Evolutionary conservation across 2,888 invertebrate species (phyloP).

Genomic region (Drosophila recens): DNA sequence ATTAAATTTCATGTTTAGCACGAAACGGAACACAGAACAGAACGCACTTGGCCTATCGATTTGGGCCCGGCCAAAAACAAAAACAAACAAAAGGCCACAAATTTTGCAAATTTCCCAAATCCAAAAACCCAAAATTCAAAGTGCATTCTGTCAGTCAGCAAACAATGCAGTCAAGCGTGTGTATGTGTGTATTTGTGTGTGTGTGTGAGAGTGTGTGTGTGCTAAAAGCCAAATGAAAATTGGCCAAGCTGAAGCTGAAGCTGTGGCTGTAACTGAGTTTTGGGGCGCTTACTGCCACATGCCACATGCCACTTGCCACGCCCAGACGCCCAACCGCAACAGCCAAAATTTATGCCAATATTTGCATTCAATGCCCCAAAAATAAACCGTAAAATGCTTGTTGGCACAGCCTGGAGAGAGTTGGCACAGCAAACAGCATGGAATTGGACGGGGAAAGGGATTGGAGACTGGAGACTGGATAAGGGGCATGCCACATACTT

Average conservation of each 20-base stretch:
- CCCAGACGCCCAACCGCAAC: constrained; percentile 59
- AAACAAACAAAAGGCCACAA: constrained; percentile 21
- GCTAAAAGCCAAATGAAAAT: constrained; percentile 61
- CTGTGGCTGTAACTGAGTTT: constrained; percentile 35
- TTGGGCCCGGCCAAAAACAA: constrained; percentile 21
- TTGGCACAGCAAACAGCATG: constrained; percentile 24
- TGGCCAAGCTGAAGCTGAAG: constrained; percentile 47
- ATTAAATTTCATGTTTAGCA: constrained; percentile 18
- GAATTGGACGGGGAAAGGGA: neutral
- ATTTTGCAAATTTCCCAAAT: constrained; percentile 31
- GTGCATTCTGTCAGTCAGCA: constrained; percentile 61
- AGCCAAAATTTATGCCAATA: constrained; percentile 78
- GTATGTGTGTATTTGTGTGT: constrained; percentile 12
- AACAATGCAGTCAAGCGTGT: constrained; percentile 52
- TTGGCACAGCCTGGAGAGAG: constrained; percentile 47
- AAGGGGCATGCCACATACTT: constrained; percentile 18
- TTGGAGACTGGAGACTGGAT: neutral
- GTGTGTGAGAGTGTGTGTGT: constrained; percentile 5
- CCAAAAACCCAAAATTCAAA: constrained; percentile 57
- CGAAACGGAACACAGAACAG: neutral
- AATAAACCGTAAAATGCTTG: constrained; percentile 77
- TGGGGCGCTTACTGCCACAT: constrained; percentile 6
- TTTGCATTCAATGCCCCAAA: constrained; percentile 80
- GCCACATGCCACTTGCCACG: constrained; percentile 11
- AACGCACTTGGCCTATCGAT: constrained; percentile 20